Base-by-base conservation (phyloP, 1,140 invertebrate genomes). In the Diprion similis region DNA sequence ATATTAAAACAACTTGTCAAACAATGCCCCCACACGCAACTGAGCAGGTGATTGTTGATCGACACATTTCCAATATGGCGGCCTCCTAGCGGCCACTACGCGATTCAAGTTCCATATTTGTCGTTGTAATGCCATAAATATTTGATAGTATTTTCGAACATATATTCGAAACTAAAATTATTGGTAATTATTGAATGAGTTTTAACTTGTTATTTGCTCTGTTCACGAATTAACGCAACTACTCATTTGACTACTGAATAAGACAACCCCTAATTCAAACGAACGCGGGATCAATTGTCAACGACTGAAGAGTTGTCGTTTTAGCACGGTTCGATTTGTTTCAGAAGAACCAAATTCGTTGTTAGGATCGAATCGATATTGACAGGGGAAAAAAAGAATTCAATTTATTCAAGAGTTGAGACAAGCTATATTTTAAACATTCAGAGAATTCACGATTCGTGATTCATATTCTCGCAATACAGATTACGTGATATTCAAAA, bases 1-100 rank as follows among this genome's bases (percentile, higher is more conserved):
- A 37, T 37, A 37, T 37, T 37, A 17, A 59, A 15, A 8, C 51
- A 59, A 59, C 51, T 72, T 72, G 75, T 73, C 48, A 75, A 68
- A 69, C 64, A 51, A 68, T 46, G 15, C 48, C 18, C 67, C 11
- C 9, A 47, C 47, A 18, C 47, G 74, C 67, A 51, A 59, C 48
- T 71, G 67, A 71, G 70, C 71, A 78, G 78, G 72, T 76, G 75
- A 74, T 72, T 78, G 77, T 78, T 78, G 72, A 70, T 46, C 64
- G 76, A 77, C 47, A 19, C 2, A 3, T 37, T 37, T 37, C 24
- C 24, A 79, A 78, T 70, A 81, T 81, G 80, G 79, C 80, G 80
- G 69, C 68, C 77, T 79, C 74, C 73, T 78, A 72, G 76, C 72
- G 11, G 51, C 19, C 24, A 47, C 46, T 70, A 15, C 18, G 4